These are phyloP conservation scores for Drosophila villosipedis DNA, from an alignment of 2,888 invertebrate species.

Conservation along the genomic window DNA sequence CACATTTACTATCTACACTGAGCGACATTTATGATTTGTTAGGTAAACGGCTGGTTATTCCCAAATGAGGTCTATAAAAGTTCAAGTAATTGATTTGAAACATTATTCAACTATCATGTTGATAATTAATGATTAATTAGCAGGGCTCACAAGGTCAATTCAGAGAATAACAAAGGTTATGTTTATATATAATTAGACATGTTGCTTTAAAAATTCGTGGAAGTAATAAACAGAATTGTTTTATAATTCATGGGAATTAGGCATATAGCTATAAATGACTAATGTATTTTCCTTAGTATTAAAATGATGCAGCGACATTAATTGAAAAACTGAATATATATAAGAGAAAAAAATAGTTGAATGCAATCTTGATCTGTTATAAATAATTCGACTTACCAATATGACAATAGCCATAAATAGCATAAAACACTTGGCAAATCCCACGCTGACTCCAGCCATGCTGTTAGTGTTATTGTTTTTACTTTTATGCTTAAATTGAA, in stretches of 20 bases:
- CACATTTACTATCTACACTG: neutral
- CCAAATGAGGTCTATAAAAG: neutral
- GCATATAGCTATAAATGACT: constrained; percentile 13
- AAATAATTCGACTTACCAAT: constrained; percentile 72
- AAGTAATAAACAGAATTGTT: neutral
- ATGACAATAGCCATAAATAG: constrained; percentile 82
- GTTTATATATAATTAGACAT: neutral
- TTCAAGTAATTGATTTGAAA: constrained; percentile 6
- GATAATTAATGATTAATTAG: constrained; percentile 17
- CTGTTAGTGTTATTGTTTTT: constrained; percentile 13
- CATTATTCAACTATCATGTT: neutral
- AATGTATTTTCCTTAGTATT: neutral
- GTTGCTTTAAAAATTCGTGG: neutral
- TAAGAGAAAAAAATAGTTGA: neutral
- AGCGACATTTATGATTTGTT: neutral
- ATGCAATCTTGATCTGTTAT: neutral
- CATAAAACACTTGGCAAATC: constrained; percentile 83
- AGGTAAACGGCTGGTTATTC: neutral
- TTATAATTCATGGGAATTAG: neutral
- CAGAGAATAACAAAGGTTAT: neutral
- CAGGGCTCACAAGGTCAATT: neutral
- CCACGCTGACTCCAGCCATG: constrained; percentile 80
- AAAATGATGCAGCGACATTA: neutral
- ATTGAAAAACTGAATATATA: neutral
- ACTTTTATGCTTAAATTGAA: neutral